Base-by-base conservation (phyloP, 1,140 invertebrate genomes). In the Sarcophaga peregrina region DNA sequence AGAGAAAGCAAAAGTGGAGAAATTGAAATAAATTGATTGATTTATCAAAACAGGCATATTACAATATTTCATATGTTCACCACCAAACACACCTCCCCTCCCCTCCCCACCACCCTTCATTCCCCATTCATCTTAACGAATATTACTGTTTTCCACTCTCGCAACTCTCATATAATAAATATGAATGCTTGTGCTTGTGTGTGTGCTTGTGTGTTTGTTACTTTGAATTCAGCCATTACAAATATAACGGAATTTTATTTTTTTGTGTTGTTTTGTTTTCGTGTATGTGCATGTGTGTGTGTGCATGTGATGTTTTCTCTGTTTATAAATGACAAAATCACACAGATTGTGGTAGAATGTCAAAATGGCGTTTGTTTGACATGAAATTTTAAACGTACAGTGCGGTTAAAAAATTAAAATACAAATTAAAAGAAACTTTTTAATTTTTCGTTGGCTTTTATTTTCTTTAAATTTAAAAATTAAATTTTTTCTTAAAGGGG, bases 21-120 rank as follows among this genome's bases (percentile, higher is more conserved):
- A 72, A 72, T 37, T 72, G 15, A 78, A 78, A 78, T 78, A 78
- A 78, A 78, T 78, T 78, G 75, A 78, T 78, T 78, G 75, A 78
- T 78, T 78, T 78, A 78, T 78, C 75, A 78, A 78, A 78, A 52
- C 46, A 50, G 48, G 74, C 15, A 78, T 50, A 78, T 78, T 78
- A 78, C 75, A 78, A 78, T 78, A 78, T 78, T 78, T 52, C 75
- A 78, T 50, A 52, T 78, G 75, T 78, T 78, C 17, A n/a, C n/a
- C n/a, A n/a, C n/a, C n/a, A n/a, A n/a, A n/a, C n/a, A n/a, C n/a
- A n/a, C 1, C 25, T 37, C 25, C 25, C 52, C 52, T 3, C 52
- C 15, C 52, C 52, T 54, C 52, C n/a, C n/a, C n/a, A n/a, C n/a
- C n/a, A n/a, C n/a, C n/a, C n/a, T n/a, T n/a, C n/a, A n/a, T n/a